phyloP scores from a whole-genome alignment of 2,888 invertebrate genomes.

The Ochropleura leucogaster region DNA sequence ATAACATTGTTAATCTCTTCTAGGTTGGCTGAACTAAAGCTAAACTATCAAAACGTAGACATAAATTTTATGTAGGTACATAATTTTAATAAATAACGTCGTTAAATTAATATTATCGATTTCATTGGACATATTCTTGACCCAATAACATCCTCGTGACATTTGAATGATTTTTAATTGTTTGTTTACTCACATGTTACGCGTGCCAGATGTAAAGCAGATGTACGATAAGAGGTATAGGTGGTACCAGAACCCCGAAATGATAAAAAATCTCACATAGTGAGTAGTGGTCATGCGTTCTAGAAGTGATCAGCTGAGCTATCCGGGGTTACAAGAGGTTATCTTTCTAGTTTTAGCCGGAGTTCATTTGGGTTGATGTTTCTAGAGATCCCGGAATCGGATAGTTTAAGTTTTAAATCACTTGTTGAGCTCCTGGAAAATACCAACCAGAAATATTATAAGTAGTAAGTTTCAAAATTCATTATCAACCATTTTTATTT shows the following conservation, averaged over 20 bases:
- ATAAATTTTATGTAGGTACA: background rate
- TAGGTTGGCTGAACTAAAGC: background rate
- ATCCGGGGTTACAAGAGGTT: background rate
- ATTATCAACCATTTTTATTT: background rate
- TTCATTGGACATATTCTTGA: constrained; percentile 23
- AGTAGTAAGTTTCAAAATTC: background rate
- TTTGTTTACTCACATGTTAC: constrained; percentile 41
- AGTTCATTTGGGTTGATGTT: background rate
- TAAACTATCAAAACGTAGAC: background rate
- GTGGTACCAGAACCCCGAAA: constrained; percentile 11
- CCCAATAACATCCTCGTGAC: constrained; percentile 28
- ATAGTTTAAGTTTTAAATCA: background rate
- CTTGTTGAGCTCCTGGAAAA: background rate
- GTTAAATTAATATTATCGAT: constrained; percentile 21
- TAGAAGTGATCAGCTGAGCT: constrained; percentile 5
- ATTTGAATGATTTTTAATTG: constrained; percentile 16
- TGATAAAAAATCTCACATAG: background rate
- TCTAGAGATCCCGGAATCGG: background rate
- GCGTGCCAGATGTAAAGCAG: constrained; percentile 31
- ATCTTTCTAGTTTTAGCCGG: background rate
- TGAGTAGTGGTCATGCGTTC: constrained; percentile 18
- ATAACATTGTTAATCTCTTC: background rate
- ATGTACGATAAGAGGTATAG: constrained; percentile 20
- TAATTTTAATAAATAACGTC: constrained; percentile 1
- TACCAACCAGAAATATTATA: background rate